Base-by-base conservation (phyloP, 1,140 invertebrate species). In the Musca vetustissima region DNA sequence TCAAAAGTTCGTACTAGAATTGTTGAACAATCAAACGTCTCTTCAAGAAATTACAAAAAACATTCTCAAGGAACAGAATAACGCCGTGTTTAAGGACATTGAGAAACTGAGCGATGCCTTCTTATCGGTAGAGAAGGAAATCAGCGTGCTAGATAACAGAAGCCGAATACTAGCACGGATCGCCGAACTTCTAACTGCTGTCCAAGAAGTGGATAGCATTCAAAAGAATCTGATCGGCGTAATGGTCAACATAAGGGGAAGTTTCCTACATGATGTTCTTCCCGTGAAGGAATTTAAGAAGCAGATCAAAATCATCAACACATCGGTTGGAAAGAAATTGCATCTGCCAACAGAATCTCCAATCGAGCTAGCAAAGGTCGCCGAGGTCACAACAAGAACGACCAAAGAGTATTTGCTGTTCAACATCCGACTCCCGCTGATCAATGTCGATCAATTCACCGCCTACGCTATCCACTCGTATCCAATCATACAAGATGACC, bases 261-360 rank as follows among this genome's bases (percentile, higher is more conserved):
- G 22, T 53, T 22, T 53, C 25, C n/a, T 69, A 9, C 28, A 69
- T 49, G 50, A n/a, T 17, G n/a, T 69, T 2, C 47, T 69, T 3
- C 61, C 68, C 4, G n/a, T 69, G 8, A 32, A 61, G 15, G 21
- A 22, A n/a, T 69, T 69, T 21, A 22, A 69, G 48, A 1, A 43
- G 1, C 21, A 69, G 15, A 69, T 69, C 13, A 4, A 64, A 21
- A 13, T 50, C 22, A 61, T 69, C 32, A 4, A 14, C 48, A 13
- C 17, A 13, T 67, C 14, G n/a, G 32, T 2, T 13, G 53, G 28
- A 15, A 19, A 8, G 8, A 28, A 8, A 28, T 13, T 67, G 1
- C 21, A 9, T 2, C 14, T 43, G 21, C 50, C 49, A 57, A 25
- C 49, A 11, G 50, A 17, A 24, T 28, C 28, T 4, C 28, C 28